These are phyloP conservation scores for Oconnorella tubifera DNA, from an alignment of 2,888 invertebrate species.

Conservation along the genomic window DNA sequence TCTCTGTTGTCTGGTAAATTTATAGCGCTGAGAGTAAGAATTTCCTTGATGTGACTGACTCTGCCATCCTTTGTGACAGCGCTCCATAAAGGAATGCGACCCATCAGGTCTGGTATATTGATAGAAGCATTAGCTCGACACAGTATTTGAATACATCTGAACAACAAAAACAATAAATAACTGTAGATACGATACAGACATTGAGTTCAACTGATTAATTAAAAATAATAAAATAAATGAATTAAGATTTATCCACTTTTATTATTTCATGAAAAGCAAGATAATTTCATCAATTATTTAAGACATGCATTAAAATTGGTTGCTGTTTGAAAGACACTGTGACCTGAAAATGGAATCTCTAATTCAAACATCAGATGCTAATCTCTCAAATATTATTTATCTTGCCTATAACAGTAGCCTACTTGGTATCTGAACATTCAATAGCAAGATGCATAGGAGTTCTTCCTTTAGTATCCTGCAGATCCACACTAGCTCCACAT, in stretches of 20 bases:
- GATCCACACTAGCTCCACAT: conserved; percentile 16
- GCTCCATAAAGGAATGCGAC: conserved; percentile 27
- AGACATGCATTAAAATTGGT: too few relatives aligned
- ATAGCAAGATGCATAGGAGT: conserved; percentile 29
- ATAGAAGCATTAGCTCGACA: conserved; percentile 20
- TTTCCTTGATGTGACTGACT: conserved; percentile 10
- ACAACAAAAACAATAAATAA: not conserved
- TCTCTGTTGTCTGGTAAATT: conserved; percentile 29
- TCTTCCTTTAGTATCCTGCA: conserved; percentile 25
- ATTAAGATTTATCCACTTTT: too few relatives aligned
- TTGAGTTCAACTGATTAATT: too few relatives aligned
- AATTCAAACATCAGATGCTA: too few relatives aligned
- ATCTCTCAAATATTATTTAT: too few relatives aligned
- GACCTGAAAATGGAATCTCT: too few relatives aligned
- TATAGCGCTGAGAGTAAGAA: conserved; percentile 22
- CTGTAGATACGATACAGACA: too few relatives aligned
- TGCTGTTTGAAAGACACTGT: too few relatives aligned
- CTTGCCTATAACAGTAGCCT: too few relatives aligned
- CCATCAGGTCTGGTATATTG: conserved; percentile 23
- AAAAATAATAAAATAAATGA: too few relatives aligned
- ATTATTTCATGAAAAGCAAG: too few relatives aligned
- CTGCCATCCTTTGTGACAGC: conserved; percentile 28
- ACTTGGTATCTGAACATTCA: conserved; percentile 28
- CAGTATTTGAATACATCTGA: conserved; percentile 24
- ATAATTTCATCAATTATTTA: too few relatives aligned